These are phyloP conservation scores for Mesoligia furuncula DNA, from an alignment of 2,888 invertebrate species.

Conservation along the genomic window DNA sequence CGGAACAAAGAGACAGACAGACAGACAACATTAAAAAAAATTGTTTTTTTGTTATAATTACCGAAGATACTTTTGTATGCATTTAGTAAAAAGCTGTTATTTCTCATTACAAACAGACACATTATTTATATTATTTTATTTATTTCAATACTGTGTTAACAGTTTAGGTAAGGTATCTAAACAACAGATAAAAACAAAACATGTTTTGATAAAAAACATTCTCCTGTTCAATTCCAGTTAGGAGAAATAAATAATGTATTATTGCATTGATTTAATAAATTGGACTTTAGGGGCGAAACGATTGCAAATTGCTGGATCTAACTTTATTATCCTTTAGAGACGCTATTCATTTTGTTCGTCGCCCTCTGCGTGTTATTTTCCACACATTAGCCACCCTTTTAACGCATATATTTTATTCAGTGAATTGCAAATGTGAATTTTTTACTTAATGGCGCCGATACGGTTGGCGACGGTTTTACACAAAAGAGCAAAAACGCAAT, in stretches of 20 bases:
- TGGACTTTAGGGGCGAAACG: not conserved
- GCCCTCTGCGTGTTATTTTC: conserved; percentile 5
- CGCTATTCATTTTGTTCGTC: conserved; percentile 28
- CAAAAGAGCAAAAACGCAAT: conserved; percentile 13
- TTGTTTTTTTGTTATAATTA: too few relatives aligned
- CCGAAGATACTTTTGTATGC: too few relatives aligned
- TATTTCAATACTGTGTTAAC: not conserved
- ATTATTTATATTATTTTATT: too few relatives aligned
- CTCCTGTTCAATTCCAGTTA: not conserved
- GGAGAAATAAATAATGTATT: not conserved
- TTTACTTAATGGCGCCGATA: conserved; percentile 19
- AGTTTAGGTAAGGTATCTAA: not conserved
- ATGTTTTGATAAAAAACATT: not conserved
- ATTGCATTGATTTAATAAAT: conserved; percentile 1
- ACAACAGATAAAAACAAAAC: not conserved
- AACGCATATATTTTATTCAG: conserved; percentile 15
- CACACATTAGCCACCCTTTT: conserved; percentile 8
- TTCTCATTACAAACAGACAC: too few relatives aligned
- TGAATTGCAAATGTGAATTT: conserved; percentile 24
- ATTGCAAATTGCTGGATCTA: not conserved
- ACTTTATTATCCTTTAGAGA: conserved; percentile 2
- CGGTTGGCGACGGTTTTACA: not conserved
- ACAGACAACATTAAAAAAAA: too few relatives aligned
- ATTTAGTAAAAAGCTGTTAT: too few relatives aligned
- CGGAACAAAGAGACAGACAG: too few relatives aligned